These are phyloP conservation scores for Acanthurus lineatus DNA, from an alignment of 2,797 vertebrate genomes.

Conservation along the genomic window DNA sequence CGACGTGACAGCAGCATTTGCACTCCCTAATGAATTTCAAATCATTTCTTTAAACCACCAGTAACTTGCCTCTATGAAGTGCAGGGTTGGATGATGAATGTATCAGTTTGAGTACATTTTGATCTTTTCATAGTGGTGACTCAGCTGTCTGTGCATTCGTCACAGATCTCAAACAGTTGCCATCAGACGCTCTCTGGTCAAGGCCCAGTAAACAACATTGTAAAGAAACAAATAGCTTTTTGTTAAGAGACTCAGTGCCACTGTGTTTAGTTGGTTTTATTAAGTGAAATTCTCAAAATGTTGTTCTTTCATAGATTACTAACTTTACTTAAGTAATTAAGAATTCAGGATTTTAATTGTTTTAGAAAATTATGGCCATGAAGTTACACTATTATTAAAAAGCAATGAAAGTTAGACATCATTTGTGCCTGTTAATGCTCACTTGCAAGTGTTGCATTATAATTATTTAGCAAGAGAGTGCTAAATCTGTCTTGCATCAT, in stretches of 20 bases:
- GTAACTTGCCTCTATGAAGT: neutral
- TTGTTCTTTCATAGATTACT: neutral
- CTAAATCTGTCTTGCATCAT: neutral
- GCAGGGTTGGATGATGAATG: neutral
- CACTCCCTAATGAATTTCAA: too few relatives aligned
- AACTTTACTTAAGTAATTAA: constrained; percentile 4
- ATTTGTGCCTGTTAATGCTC: neutral
- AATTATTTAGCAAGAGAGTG: neutral
- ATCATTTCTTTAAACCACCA: neutral
- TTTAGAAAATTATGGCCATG: neutral
- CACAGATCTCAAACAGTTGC: constrained; percentile 29
- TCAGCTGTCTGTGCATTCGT: constrained; percentile 48
- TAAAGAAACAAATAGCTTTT: too few relatives aligned
- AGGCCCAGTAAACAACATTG: too few relatives aligned
- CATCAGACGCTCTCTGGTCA: too few relatives aligned
- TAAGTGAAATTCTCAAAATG: neutral
- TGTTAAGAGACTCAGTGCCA: too few relatives aligned
- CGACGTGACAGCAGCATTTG: neutral
- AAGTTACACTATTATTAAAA: constrained; percentile 1
- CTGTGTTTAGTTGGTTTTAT: neutral
- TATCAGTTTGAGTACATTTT: constrained; percentile 7
- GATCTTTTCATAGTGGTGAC: constrained; percentile 16
- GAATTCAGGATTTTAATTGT: constrained; percentile 32
- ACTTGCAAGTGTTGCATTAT: neutral
- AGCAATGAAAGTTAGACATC: neutral